Conservation (phyloP, 2,797 vertebrate species). For the Myripristis murdjan region DNA sequence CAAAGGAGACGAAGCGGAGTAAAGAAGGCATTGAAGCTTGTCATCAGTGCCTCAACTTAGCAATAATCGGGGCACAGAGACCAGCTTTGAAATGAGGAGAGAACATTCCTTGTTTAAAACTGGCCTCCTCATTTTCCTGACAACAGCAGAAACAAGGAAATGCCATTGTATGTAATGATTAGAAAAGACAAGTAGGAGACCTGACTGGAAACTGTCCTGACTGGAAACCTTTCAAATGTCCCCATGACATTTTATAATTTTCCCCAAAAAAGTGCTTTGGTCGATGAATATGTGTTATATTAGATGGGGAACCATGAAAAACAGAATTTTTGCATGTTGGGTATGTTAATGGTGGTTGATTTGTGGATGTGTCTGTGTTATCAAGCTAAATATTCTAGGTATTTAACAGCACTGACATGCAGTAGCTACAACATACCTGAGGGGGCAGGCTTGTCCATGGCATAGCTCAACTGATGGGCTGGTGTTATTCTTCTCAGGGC, state of each 20-base stretch:
- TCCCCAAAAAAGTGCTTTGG: not conserved
- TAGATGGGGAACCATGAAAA: not conserved
- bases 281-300: not conserved
- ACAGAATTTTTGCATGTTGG: too few species aligned
- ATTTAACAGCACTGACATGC: constrained; percentile 2
- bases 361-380: not conserved
- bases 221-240: not conserved
- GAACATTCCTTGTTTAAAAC: too few species aligned
- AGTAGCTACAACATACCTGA: constrained; percentile 85
- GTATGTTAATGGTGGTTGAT: too few species aligned
- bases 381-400: not conserved
- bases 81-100: not conserved
- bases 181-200: constrained; percentile 12
- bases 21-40: not conserved
- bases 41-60: not conserved
- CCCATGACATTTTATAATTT: not conserved
- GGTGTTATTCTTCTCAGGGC: constrained; percentile 82
- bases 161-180: too few species aligned
- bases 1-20: constrained; percentile 5
- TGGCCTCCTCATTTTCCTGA: too few species aligned
- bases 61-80: too few species aligned
- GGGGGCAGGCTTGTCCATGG: constrained; percentile 90
- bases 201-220: constrained; percentile 25
- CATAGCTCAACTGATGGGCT: constrained; percentile 81
- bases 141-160: too few species aligned